Evolutionary conservation across 1,140 invertebrate genomes (phyloP).

Genomic region (Aphelinus atriplicis): DNA sequence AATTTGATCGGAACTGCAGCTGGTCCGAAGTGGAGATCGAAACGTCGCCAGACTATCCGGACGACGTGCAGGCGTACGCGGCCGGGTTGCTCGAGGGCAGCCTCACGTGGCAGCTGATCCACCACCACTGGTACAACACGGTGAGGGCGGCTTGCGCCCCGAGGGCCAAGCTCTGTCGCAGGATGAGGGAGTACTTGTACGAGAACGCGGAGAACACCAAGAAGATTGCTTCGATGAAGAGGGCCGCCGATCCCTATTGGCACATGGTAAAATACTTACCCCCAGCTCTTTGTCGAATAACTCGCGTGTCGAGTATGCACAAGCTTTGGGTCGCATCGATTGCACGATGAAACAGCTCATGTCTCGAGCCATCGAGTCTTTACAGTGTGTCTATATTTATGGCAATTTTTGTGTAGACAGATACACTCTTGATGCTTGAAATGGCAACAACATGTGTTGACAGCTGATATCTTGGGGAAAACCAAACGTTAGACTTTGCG

Average conservation of each 20-base stretch:
- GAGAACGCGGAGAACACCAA: conserved; percentile 74
- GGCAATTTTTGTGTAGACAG: too few relatives aligned
- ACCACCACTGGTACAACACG: conserved; percentile 83
- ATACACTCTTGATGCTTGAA: too few relatives aligned
- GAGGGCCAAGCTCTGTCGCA: conserved; percentile 74
- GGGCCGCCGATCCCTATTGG: conserved; percentile 77
- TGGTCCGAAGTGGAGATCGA: conserved; percentile 85
- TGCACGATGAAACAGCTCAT: too few relatives aligned
- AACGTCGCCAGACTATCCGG: conserved; percentile 76
- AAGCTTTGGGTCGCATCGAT: too few relatives aligned
- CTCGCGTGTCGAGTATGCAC: too few relatives aligned
- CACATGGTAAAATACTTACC: conserved; percentile 73
- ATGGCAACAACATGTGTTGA: too few relatives aligned
- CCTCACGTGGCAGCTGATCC: conserved; percentile 82
- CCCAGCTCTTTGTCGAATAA: background rate
- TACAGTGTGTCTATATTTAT: too few relatives aligned
- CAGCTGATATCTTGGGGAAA: too few relatives aligned
- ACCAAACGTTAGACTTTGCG: too few relatives aligned
- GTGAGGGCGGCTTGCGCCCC: conserved; percentile 76
- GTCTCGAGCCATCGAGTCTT: too few relatives aligned
- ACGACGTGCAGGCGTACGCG: conserved; percentile 84
- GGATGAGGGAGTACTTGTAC: conserved; percentile 73
- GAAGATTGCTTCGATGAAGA: conserved; percentile 65
- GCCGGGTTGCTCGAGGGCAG: conserved; percentile 91
- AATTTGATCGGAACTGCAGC: conserved; percentile 57